Base-by-base conservation (phyloP, 2,888 invertebrate genomes). In the Acleris sparsana region DNA sequence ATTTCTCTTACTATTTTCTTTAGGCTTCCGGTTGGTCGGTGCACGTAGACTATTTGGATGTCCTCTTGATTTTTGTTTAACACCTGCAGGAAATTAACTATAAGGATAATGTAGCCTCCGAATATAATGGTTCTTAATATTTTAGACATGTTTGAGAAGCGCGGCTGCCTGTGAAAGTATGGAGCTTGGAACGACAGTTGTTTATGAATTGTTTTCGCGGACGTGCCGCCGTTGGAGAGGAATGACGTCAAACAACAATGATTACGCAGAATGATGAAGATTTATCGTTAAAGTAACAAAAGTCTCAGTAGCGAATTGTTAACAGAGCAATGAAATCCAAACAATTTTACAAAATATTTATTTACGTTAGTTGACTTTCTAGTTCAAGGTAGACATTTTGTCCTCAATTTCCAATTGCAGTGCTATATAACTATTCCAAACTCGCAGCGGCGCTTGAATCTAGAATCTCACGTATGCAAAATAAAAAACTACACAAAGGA, bases 1-100 rank as follows among this genome's bases (percentile, higher is more conserved):
- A 82, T 56, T 18, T 79, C 73, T 9, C 71, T 71, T n/a, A 76
- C 53, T 2, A 80, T 71, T 59, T 74, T 80, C 33, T 74, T 80
- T 5, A 77, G 60, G 16, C 67, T 52, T 5, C 69, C 74, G 4
- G 77, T 74, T 1, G 73, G 66, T 66, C 72, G 71, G 1, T 74
- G 52, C 1, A 82, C 22, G 59, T 89, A 89, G 59, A 80, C 77
- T 52, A 88, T 69, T 70, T 87, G 80, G 2, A 88, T 71, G 2
- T 49, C 56, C 39, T 78, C 73, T 56, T 74, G 71, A n/a, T 71
- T 60, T 49, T 65, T 68, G 7, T 79, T 53, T 2, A 80, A 70
- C 17, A 72, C 72, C 67, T 59, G 78, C 33, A 88, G 62, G 52
- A 82, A 80, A 63, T 83, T 72, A 17, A 87, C 39, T 5, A 86